Evolutionary conservation across 2,113 vertebrate species (phyloP), one percentile per base, ranked within the genome.

Genomic region (Elephas maximus): DNA sequence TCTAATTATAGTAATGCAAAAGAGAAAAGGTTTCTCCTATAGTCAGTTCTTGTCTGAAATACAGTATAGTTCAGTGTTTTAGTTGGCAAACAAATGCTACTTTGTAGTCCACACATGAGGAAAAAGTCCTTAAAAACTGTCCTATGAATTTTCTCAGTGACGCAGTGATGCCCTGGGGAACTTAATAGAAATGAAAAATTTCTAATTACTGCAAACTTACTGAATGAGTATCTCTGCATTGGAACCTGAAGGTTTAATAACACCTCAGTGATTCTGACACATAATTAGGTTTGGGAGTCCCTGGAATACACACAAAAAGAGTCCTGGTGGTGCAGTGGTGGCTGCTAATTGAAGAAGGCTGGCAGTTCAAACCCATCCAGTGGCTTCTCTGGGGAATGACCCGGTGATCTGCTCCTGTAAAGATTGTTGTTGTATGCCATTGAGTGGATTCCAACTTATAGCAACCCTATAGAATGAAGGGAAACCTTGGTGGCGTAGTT

Each of bases 61-160:
- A 85, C 53, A 84, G 8, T 37, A 5, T 62, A 80, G 9, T 41
- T 90, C 28, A 69, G 37, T 77, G 60, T 91, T 95, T 96, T 41
- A 48, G 69, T 24, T 91, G 79, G 53, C 82, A 21, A 93, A 86
- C 57, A 95, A 82, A 71, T 90, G 37, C 10, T 88, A 3, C 79
- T 95, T 97, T 95, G 24, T 65, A 94, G 67, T 91, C 30, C 37
- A 44, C 8, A 37, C 12, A 37, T 37, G 41, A 69, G 69, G 11
- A 91, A 86, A 44, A 74, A 80, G 53, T 67, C 30, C 48, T 79
- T 30, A 88, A 60, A 33, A 85, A 53, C 63, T 57, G 28, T 86
- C 71, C 9, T n/a, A 2, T 33, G n/a, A 77, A 53, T 93, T 90
- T 94, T 69, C 57, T 73, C 20, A 83, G 21, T 81, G 69, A 74